Evolutionary conservation across 2,888 invertebrate genomes (phyloP).

Genomic region (Chelonus formosanus): DNA sequence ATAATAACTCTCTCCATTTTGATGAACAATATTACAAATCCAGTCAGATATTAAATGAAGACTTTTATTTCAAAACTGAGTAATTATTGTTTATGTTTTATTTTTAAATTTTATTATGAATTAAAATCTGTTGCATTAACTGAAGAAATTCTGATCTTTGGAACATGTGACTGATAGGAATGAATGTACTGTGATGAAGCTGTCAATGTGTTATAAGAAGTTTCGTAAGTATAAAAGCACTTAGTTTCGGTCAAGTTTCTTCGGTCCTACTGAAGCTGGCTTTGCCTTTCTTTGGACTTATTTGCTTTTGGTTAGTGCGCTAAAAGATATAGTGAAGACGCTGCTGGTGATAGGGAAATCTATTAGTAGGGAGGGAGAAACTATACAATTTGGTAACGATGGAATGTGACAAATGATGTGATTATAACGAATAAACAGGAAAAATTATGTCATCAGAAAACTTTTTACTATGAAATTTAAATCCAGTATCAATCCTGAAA

Average conservation of each 20-base stretch:
- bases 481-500: too few relatives aligned
- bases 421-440: not conserved
- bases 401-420: constrained; percentile 1
- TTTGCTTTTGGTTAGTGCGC: constrained; percentile 8
- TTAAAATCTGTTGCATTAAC: too few relatives aligned
- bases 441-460: not conserved
- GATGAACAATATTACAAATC: too few relatives aligned
- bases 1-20: too few relatives aligned
- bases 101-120: not conserved
- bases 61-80: too few relatives aligned
- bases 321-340: constrained; percentile 4
- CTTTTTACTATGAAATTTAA: too few relatives aligned
- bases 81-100: not conserved
- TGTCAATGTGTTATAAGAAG: not conserved
- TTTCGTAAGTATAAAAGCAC: not conserved
- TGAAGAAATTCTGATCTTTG: too few relatives aligned
- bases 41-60: too few relatives aligned
- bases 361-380: constrained; percentile 4
- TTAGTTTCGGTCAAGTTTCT: not conserved
- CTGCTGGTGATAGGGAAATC: constrained; percentile 6
- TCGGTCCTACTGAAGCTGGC: constrained; percentile 1
- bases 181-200: not conserved
- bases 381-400: not conserved
- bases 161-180: too few relatives aligned
- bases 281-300: constrained; percentile 18